phyloP scores from a whole-genome alignment of 2,888 invertebrate species.

The Chalcis sispes region DNA sequence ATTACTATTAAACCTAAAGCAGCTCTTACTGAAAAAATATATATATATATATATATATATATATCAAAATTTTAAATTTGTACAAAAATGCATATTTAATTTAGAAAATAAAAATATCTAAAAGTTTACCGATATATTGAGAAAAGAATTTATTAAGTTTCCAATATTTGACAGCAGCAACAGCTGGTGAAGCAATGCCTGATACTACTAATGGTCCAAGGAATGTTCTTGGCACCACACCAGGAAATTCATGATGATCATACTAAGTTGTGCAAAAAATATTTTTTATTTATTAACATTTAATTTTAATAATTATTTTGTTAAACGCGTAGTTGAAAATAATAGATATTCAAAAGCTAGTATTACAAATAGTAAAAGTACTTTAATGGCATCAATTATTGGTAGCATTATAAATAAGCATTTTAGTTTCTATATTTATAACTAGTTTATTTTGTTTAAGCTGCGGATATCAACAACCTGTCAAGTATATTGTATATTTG shows the following conservation, averaged over 20 bases:
- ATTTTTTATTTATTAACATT: not conserved
- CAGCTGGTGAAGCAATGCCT: constrained; percentile 86
- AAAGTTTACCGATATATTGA: constrained; percentile 89
- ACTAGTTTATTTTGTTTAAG: constrained; percentile 1
- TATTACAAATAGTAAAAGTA: not conserved
- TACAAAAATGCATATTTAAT: no score
- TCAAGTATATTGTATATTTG: constrained; percentile 33
- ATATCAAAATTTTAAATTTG: constrained; percentile 51
- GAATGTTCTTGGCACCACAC: constrained; percentile 98
- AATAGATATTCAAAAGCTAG: not conserved
- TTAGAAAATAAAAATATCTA: not conserved
- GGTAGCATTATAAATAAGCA: not conserved
- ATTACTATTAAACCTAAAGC: constrained; percentile 87
- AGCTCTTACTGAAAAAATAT: constrained; percentile 85
- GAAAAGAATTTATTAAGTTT: constrained; percentile 89
- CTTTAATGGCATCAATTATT: not conserved
- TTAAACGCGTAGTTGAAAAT: not conserved
- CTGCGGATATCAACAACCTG: constrained; percentile 22
- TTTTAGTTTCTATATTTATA: not conserved
- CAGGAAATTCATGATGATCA: constrained; percentile 98
- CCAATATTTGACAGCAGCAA: constrained; percentile 81
- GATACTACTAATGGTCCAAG: constrained; percentile 92
- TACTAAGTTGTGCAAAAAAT: constrained; percentile 82
- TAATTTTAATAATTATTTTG: not conserved
- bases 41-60: not conserved